A percentile compares a stretch with the other conserved stretches of the same genome.
phyloP scores from a whole-genome alignment of 1,140 invertebrate species.

The Oryctes rhinoceros region DNA sequence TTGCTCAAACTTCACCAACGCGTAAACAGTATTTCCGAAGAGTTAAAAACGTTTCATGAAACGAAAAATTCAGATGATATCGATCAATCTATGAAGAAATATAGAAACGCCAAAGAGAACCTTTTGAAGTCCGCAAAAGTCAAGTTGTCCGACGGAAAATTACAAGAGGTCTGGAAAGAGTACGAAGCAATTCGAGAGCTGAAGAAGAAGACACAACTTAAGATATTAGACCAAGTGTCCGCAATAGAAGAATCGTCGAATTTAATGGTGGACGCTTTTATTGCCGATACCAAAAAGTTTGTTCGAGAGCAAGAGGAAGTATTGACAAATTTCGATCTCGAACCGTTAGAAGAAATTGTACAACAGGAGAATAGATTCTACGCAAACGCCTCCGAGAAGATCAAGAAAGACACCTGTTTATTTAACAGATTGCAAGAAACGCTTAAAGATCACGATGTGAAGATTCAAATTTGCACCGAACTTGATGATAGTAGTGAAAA shows the following conservation, averaged over 20 bases:
- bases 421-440: background rate
- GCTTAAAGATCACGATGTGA: background rate
- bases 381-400: background rate
- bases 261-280: background rate
- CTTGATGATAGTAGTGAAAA: background rate
- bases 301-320: background rate
- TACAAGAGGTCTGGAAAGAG: background rate
- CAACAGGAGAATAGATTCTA: background rate
- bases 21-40: too few relatives aligned
- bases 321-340: background rate
- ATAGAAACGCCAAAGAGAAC: background rate
- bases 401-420: background rate
- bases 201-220: background rate
- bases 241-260: background rate
- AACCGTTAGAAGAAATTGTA: background rate
- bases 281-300: background rate
- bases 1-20: too few relatives aligned
- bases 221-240: background rate
- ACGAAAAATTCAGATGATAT: background rate
- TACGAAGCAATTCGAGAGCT: background rate
- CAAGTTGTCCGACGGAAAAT: background rate
- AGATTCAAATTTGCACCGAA: background rate
- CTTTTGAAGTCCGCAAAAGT: background rate
- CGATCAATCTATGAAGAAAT: background rate
- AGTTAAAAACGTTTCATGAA: too few relatives aligned